Evolutionary conservation across 2,888 invertebrate genomes (phyloP).

Genomic region (Drosophila macrospina): DNA sequence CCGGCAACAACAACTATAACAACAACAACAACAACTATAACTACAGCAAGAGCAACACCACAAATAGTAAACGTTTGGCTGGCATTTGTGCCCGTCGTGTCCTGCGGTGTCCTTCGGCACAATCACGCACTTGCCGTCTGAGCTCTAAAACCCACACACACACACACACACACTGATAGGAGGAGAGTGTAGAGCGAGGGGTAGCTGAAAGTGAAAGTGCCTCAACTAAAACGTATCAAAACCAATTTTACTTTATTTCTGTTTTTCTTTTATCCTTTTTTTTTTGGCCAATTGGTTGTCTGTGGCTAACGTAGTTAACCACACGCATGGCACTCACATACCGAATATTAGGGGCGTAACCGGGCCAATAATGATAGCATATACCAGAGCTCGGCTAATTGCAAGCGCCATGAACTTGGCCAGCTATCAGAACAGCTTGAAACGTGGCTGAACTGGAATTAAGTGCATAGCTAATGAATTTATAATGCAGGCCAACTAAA

Average conservation of each 20-base stretch:
- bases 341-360: conserved; percentile 12
- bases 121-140: conserved; percentile 75
- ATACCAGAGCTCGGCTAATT: conserved; percentile 17
- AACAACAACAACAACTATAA: neutral
- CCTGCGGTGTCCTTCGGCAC: conserved; percentile 67
- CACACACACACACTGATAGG: neutral
- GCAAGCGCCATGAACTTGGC: conserved; percentile 24
- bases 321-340: neutral
- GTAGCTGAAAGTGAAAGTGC: conserved; percentile 49
- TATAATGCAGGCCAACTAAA: conserved; percentile 8
- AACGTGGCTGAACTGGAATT: conserved; percentile 1
- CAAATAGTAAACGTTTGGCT: conserved; percentile 50
- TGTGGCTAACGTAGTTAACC: conserved; percentile 19
- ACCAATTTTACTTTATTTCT: conserved; percentile 33
- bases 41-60: conserved; percentile 17
- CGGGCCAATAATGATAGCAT: conserved; percentile 22
- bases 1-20: conserved; percentile 32
- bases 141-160: conserved; percentile 56
- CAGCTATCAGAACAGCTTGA: conserved; percentile 3
- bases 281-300: conserved; percentile 36
- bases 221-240: conserved; percentile 34
- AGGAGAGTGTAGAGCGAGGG: neutral
- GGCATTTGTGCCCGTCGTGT: conserved; percentile 38
- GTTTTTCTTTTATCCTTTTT: neutral
- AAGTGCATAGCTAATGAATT: conserved; percentile 23